Base-by-base conservation (phyloP, 2,797 vertebrate genomes). In the Menidia menidia region DNA sequence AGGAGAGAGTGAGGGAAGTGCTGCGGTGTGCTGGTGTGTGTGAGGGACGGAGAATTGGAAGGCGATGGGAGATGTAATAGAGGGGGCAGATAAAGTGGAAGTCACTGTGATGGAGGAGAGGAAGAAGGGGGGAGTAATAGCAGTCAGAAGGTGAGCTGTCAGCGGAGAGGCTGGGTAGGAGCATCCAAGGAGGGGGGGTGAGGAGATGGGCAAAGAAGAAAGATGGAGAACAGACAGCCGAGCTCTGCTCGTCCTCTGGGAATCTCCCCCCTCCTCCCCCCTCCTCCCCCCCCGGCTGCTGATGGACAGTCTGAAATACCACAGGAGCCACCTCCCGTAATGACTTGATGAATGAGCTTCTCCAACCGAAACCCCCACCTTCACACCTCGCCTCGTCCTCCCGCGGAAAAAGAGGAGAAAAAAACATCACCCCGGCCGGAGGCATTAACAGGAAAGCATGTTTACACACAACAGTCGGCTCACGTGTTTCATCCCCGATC, bases 311-410 rank as follows among this genome's bases (percentile, higher is more conserved):
- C 81, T 85, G 86, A 94, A 95, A 94, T 87, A 93, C 88, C 89
- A 91, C 89, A 82, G 77, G 92, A 94, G 88, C 87, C 84, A 83
- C 90, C 90, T 92, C 87, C 91, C 86, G 81, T 92, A 94, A 94
- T 88, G 92, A 93, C 88, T 89, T 94, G 93, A 95, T 94, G 93
- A 95, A 94, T 92, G 94, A 92, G 86, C 85, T 88, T 91, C 93
- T 87, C 78, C 76, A 58, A 71, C 82, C 56, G 6, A 69, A 55
- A 54, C 42, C 58, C 73, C 71, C 71, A 73, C 73, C 80, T 72
- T 73, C 71, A 55, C 73, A 67, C 68, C 50, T 39, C 73, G 53
- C 15, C 53, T 12, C 66, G 14, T 11, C 50, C 7, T n/a, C 63
- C 64, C 72, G 63, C 73, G 71, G 55, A 66, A 65, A 75, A 55